Conservation (phyloP, 1,140 invertebrate species). For the Anastatus disparis region DNA sequence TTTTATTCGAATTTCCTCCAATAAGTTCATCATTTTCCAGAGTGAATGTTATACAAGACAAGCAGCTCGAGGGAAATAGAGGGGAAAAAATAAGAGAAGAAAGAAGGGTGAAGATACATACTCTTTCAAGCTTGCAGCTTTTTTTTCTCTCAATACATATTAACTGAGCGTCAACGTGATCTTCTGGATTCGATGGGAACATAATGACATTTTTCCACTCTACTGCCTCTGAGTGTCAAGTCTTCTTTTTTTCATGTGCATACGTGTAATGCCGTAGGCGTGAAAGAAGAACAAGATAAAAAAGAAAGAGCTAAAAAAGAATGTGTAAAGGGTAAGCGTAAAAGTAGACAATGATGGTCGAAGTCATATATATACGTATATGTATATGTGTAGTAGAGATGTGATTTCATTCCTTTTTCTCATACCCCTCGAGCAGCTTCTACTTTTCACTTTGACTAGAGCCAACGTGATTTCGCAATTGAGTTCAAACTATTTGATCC, state of each 20-base stretch:
- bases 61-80: neutral
- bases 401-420: constrained; percentile 29
- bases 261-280: neutral
- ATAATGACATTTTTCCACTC: constrained; percentile 59
- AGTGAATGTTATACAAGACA: constrained; percentile 6
- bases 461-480: constrained; percentile 13
- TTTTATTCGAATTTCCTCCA: neutral
- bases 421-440: neutral
- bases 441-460: neutral
- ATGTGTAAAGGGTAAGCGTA: neutral
- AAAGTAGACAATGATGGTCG: constrained; percentile 18
- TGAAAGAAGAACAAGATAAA: constrained; percentile 9
- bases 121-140: neutral
- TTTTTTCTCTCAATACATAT: constrained; percentile 27
- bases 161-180: constrained; percentile 43
- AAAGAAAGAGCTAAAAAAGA: neutral
- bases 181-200: constrained; percentile 49
- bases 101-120: neutral
- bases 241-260: too few relatives aligned
- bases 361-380: too few relatives aligned
- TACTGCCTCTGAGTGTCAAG: constrained; percentile 17
- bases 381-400: neutral
- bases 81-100: neutral
- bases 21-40: constrained; percentile 14
- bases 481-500: constrained; percentile 24